Evolutionary conservation across 2,113 vertebrate genomes (phyloP).

Genomic region (Leptobrachium ailaonicum): DNA sequence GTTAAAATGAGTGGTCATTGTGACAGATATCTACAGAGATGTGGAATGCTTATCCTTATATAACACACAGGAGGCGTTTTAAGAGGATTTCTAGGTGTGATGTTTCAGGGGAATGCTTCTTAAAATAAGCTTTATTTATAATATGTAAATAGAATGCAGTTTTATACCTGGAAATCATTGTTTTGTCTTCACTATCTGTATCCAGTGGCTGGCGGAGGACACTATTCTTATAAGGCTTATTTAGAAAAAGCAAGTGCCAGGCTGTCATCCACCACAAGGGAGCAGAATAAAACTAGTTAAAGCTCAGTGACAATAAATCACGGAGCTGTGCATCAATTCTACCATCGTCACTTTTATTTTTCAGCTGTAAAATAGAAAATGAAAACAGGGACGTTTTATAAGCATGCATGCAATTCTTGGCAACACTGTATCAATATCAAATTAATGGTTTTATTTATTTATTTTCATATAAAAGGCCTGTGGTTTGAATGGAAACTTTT

Average conservation of each 20-base stretch:
- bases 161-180: no score
- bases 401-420: not conserved
- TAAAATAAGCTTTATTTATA: no score
- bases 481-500: no score
- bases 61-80: no score
- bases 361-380: slow-evolving; percentile 2
- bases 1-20: no score
- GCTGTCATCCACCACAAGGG: not conserved
- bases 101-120: no score
- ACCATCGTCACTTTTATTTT: slow-evolving; percentile 7
- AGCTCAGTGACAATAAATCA: slow-evolving; percentile 18
- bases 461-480: no score
- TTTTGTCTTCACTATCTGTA: slow-evolving; percentile 10
- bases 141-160: no score
- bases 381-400: not conserved
- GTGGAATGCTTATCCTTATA: no score
- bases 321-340: not conserved
- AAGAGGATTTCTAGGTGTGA: no score
- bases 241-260: slow-evolving; percentile 25
- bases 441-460: not conserved
- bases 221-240: not conserved
- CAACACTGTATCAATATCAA: not conserved
- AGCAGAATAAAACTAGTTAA: slow-evolving; percentile 31
- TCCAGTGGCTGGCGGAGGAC: not conserved
- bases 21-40: no score